Conservation (phyloP, 1,140 invertebrate species). For the Melipona quadrifasciata region DNA sequence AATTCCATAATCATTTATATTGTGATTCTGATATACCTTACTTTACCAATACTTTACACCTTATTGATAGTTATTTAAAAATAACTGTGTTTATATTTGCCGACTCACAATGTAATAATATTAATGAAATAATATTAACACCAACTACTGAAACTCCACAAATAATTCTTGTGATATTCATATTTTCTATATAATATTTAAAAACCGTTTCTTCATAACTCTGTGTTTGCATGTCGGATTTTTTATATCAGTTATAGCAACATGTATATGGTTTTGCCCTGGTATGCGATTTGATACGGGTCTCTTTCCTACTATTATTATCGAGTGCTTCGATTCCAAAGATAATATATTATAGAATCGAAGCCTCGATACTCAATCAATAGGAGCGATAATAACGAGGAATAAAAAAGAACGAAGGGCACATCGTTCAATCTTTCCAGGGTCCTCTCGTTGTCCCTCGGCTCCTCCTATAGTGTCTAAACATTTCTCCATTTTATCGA, state of each 20-base stretch:
- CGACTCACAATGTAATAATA: too few species aligned
- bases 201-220: too few species aligned
- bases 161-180: too few species aligned
- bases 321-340: neutral
- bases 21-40: too few species aligned
- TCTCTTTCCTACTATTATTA: neutral
- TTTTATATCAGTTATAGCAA: too few species aligned
- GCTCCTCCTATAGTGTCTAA: neutral
- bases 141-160: too few species aligned
- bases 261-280: neutral
- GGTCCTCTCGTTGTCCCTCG: neutral
- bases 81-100: too few species aligned
- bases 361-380: neutral
- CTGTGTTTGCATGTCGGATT: too few species aligned
- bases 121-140: too few species aligned
- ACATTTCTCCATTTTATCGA: neutral
- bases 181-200: too few species aligned
- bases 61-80: too few species aligned
- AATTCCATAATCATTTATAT: conserved; percentile 39
- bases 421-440: neutral
- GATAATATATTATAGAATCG: neutral
- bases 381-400: neutral
- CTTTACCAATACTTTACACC: too few species aligned
- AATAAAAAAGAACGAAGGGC: neutral
- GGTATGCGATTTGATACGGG: neutral